phyloP scores from a whole-genome alignment of 1,140 invertebrate species.

The Tribolium madens region DNA sequence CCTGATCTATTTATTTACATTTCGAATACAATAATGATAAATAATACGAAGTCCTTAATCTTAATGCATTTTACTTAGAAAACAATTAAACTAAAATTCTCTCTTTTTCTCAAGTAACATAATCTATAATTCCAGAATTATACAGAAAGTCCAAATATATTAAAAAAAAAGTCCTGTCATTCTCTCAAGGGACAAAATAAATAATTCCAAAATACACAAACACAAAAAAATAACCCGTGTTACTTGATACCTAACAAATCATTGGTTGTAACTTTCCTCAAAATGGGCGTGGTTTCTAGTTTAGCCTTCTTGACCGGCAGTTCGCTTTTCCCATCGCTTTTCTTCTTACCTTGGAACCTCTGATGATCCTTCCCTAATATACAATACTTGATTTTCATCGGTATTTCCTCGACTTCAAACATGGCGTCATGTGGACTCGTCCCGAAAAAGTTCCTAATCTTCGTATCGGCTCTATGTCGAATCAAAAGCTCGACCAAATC shows the following conservation, averaged over 20 bases:
- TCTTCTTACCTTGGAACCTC: conserved; percentile 1
- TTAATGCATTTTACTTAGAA: too few species aligned
- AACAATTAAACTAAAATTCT: too few species aligned
- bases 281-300: conserved; percentile 3
- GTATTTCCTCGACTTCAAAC: conserved; percentile 60
- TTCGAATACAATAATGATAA: too few species aligned
- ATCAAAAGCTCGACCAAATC: conserved; percentile 56
- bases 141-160: too few species aligned
- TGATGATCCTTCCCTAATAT: conserved; percentile 52
- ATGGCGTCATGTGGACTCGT: conserved; percentile 61
- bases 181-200: not conserved
- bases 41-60: too few species aligned
- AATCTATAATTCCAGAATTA: too few species aligned
- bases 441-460: conserved; percentile 61
- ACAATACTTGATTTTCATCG: conserved; percentile 54
- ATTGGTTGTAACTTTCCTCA: conserved; percentile 2
- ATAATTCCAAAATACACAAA: not conserved
- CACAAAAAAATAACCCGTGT: not conserved
- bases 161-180: too few species aligned
- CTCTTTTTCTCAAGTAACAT: too few species aligned
- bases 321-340: not conserved
- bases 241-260: not conserved
- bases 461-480: conserved; percentile 55
- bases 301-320: not conserved
- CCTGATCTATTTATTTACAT: too few species aligned